phyloP scores from a whole-genome alignment of 1,140 invertebrate genomes.

The Saxidomus purpurata region DNA sequence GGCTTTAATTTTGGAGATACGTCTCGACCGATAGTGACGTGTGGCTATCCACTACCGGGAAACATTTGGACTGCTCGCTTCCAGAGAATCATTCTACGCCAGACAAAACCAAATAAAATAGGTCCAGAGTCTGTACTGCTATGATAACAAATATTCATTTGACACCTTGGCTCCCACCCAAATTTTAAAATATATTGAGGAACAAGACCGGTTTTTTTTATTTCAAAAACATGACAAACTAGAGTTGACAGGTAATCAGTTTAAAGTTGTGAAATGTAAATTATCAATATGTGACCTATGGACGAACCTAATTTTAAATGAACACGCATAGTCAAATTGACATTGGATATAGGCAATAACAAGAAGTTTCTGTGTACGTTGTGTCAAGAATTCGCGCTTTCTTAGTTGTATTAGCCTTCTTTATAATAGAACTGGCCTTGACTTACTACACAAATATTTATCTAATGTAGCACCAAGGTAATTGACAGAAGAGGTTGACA shows the following conservation, averaged over 20 bases:
- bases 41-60: no score
- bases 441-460: constrained; percentile 9
- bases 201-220: neutral
- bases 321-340: constrained; percentile 10
- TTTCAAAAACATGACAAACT: constrained; percentile 1
- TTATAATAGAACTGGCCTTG: constrained; percentile 29
- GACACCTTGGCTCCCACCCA: no score
- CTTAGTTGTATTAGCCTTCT: constrained; percentile 46
- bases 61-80: no score
- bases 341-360: constrained; percentile 29
- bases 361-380: constrained; percentile 15
- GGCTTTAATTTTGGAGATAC: no score
- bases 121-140: no score
- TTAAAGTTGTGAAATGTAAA: neutral
- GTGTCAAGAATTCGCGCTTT: constrained; percentile 1
- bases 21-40: no score
- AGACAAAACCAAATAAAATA: no score
- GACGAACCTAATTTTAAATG: no score
- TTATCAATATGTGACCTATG: neutral
- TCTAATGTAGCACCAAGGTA: constrained; percentile 47
- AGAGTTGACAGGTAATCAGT: neutral
- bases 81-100: no score
- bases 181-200: neutral
- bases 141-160: no score
- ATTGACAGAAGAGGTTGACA: constrained; percentile 14